A percentile compares a stretch with the other conserved stretches of the same genome.
Conservation (phyloP, 2,113 vertebrate genomes). For the Zootoca vivipara region DNA sequence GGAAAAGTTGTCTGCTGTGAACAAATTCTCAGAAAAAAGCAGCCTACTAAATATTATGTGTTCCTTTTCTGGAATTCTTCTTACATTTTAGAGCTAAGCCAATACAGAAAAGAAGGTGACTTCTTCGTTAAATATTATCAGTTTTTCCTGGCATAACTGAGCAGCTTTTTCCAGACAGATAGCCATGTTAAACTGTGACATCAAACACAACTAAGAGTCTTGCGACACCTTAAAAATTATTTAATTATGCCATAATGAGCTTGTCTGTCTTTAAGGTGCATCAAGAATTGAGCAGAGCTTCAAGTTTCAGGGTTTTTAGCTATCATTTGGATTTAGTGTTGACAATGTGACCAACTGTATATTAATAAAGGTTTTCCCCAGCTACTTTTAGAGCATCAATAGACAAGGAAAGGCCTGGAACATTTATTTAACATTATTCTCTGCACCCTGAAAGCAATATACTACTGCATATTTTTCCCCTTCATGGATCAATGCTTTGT, state of each 20-base stretch:
- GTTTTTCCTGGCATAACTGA: background rate
- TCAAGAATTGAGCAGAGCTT: background rate
- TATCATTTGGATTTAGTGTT: background rate
- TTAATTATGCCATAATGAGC: too few species aligned
- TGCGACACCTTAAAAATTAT: too few species aligned
- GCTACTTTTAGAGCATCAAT: background rate
- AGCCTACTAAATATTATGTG: background rate
- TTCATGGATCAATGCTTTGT: too few species aligned
- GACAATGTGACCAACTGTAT: background rate
- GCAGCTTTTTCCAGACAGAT: too few species aligned
- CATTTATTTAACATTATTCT: background rate
- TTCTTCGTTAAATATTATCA: background rate
- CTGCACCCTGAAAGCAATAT: background rate
- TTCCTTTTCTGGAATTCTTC: background rate
- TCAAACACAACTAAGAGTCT: too few species aligned
- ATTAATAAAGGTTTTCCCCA: background rate
- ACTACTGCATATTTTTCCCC: too few species aligned
- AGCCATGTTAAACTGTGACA: too few species aligned
- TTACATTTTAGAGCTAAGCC: background rate
- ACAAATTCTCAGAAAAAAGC: background rate
- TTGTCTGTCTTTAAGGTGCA: too few species aligned
- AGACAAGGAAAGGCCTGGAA: background rate
- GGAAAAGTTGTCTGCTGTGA: conserved; percentile 1
- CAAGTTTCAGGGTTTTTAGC: background rate
- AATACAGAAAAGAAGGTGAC: background rate